Conservation (phyloP, 2,797 vertebrate genomes). For the Micropoecilia bifurca region DNA sequence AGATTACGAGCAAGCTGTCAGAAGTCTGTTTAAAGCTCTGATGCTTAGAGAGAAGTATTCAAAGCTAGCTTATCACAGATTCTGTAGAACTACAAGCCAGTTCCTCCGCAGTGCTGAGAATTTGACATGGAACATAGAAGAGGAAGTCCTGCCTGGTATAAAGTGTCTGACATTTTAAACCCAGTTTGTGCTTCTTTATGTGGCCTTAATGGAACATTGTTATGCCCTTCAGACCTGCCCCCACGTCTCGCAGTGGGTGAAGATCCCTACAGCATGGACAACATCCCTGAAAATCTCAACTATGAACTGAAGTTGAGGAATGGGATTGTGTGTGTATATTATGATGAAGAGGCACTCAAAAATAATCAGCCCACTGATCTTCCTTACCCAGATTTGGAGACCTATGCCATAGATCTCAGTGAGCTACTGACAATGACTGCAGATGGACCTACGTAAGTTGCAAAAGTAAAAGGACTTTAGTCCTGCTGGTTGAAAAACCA, state of each 20-base stretch:
- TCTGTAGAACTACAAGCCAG: conserved; percentile 88
- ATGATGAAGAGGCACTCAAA: conserved; percentile 80
- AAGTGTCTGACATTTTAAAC: background rate
- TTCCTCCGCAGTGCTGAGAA: conserved; percentile 85
- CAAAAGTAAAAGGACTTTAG: conserved; percentile 28
- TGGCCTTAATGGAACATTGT: conserved; percentile 9
- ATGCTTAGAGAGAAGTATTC: conserved; percentile 94
- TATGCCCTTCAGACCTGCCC: conserved; percentile 80
- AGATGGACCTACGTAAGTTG: conserved; percentile 93
- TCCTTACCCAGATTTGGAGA: conserved; percentile 94
- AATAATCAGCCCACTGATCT: conserved; percentile 84
- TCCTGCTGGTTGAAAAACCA: conserved; percentile 18
- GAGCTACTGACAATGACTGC: conserved; percentile 92
- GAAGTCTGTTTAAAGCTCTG: conserved; percentile 90
- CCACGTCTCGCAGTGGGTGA: conserved; percentile 81
- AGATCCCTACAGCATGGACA: conserved; percentile 90
- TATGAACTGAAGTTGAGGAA: conserved; percentile 89
- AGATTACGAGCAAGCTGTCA: conserved; percentile 95
- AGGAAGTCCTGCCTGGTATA: conserved; percentile 90
- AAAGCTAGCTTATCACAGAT: conserved; percentile 90
- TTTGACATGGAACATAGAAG: conserved; percentile 83
- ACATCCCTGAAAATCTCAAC: conserved; percentile 88
- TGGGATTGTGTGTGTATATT: conserved; percentile 91
- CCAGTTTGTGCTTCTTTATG: conserved; percentile 6
- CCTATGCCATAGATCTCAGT: conserved; percentile 92